These are phyloP conservation scores for Microchrysa polita DNA, from an alignment of 2,888 invertebrate genomes.

Conservation along the genomic window DNA sequence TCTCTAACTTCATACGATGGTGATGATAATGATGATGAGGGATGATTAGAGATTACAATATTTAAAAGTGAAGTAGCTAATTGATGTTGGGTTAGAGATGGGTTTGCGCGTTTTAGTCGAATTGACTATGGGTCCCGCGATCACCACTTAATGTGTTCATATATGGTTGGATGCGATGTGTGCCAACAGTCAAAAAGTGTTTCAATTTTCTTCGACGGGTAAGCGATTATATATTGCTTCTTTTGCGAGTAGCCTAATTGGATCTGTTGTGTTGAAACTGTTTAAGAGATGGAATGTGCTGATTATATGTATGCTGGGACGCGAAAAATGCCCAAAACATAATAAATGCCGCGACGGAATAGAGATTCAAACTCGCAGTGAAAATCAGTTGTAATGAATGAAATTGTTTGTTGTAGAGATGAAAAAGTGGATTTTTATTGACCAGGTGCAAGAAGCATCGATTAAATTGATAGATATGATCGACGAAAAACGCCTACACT, in stretches of 20 bases:
- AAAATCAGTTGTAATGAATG: no score
- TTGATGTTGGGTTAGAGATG: slow-evolving; percentile 36
- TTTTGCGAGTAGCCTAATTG: slow-evolving; percentile 22
- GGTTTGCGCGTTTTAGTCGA: slow-evolving; percentile 6
- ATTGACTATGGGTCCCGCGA: neutral
- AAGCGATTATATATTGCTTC: neutral
- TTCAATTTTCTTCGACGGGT: no score
- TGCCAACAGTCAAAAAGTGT: neutral
- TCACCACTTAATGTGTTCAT: slow-evolving; percentile 16
- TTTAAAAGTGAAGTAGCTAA: slow-evolving; percentile 42
- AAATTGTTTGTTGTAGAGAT: no score
- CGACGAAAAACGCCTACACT: no score
- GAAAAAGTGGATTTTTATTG: no score
- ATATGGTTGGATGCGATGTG: no score
- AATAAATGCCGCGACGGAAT: no score
- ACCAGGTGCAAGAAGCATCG: no score
- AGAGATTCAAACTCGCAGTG: no score
- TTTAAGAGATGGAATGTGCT: slow-evolving; percentile 18
- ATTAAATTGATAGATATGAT: no score
- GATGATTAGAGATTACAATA: slow-evolving; percentile 43
- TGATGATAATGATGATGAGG: slow-evolving; percentile 44
- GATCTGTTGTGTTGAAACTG: slow-evolving; percentile 27
- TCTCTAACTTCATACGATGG: slow-evolving; percentile 24
- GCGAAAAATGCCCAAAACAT: no score
- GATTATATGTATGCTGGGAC: slow-evolving; percentile 5